Percentiles rank a stretch among this genome's conserved stretches.
Conservation (phyloP, 2,888 invertebrate genomes). For the Troides helena region DNA sequence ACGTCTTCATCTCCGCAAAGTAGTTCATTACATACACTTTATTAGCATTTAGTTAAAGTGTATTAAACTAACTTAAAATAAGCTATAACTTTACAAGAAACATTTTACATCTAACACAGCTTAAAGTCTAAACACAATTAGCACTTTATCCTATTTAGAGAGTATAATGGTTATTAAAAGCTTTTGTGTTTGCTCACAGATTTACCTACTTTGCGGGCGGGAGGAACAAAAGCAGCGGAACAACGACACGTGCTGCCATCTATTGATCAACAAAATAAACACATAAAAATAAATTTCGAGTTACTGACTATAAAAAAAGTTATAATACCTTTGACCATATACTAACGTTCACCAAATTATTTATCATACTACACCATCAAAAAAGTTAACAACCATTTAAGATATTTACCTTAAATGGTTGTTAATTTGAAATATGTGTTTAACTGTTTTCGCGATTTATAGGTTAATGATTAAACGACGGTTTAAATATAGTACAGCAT, state of each 20-base stretch:
- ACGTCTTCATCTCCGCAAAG: too few species aligned
- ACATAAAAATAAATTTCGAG: neutral
- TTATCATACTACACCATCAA: too few species aligned
- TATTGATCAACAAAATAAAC: neutral
- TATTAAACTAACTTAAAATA: neutral
- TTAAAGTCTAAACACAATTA: slow-evolving; percentile 17
- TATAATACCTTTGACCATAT: too few species aligned
- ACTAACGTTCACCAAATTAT: too few species aligned
- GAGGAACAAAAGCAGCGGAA: slow-evolving; percentile 15
- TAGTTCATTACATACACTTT: neutral
- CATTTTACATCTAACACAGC: neutral
- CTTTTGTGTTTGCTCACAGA: slow-evolving; percentile 11
- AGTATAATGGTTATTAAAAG: slow-evolving; percentile 23
- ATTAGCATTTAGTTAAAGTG: neutral
- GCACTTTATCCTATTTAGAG: slow-evolving; percentile 12
- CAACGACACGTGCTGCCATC: slow-evolving; percentile 16
- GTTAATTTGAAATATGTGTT: too few species aligned
- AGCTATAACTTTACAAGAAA: neutral
- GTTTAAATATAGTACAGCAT: too few species aligned
- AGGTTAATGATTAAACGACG: too few species aligned
- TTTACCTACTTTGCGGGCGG: slow-evolving; percentile 16
- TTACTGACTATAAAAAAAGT: too few species aligned
- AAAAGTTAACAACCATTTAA: too few species aligned
- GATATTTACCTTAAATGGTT: too few species aligned
- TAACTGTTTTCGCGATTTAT: too few species aligned